These are phyloP conservation scores for Popillia japonica DNA, from an alignment of 1,140 invertebrate species.

Conservation along the genomic window DNA sequence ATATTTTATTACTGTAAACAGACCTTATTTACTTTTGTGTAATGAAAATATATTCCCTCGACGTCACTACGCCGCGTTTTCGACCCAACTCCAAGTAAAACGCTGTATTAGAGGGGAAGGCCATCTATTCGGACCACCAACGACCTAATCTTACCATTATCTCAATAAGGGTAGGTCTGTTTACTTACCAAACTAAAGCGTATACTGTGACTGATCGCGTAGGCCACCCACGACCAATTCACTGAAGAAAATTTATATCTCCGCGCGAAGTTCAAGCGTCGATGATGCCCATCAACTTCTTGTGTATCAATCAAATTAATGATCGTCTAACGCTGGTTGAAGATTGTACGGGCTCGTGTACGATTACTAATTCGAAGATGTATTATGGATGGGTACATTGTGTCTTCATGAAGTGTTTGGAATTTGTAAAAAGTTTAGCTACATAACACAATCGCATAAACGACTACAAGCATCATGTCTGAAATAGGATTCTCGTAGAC, in stretches of 20 bases:
- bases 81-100: background rate
- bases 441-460: no score
- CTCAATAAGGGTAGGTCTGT: constrained; percentile 35
- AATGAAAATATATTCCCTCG: constrained; percentile 30
- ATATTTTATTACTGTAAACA: constrained; percentile 39
- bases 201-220: background rate
- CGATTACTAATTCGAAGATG: no score
- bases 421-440: no score
- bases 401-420: no score
- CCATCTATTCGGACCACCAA: constrained; percentile 30
- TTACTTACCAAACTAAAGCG: constrained; percentile 27
- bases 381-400: no score
- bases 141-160: constrained; percentile 37
- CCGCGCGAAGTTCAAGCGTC: background rate
- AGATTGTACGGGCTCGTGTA: no score
- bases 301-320: constrained; percentile 30
- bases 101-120: background rate
- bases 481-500: no score
- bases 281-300: background rate
- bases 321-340: background rate
- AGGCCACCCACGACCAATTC: constrained; percentile 21
- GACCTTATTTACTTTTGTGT: constrained; percentile 36
- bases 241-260: constrained; percentile 27
- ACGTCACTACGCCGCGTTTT: background rate
- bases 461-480: no score